Evolutionary conservation across 2,888 invertebrate species (phyloP).

Genomic region (Eristalis arbustorum): DNA sequence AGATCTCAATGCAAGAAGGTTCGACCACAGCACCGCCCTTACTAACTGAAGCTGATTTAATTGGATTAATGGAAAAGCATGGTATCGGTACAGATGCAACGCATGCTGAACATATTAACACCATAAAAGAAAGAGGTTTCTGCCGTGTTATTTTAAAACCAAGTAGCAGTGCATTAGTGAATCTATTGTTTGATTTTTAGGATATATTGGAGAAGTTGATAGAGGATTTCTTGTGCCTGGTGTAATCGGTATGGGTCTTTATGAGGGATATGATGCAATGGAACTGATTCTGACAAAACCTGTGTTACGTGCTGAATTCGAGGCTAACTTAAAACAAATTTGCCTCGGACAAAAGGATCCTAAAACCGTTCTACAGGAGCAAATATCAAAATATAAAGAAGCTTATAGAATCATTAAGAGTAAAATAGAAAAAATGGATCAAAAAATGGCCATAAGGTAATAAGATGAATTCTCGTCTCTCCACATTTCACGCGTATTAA

Average conservation of each 20-base stretch:
- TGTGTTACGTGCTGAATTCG: constrained; percentile 92
- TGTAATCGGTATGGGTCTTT: constrained; percentile 95
- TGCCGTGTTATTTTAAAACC: not conserved
- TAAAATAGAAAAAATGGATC: constrained; percentile 90
- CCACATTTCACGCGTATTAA: too few species aligned
- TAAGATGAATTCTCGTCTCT: too few species aligned
- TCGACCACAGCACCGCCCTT: constrained; percentile 93
- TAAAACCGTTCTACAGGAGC: constrained; percentile 87
- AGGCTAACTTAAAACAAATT: constrained; percentile 92
- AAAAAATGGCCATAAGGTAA: constrained; percentile 86
- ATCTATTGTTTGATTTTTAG: constrained; percentile 77
- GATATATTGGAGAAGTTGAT: constrained; percentile 82
- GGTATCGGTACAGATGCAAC: constrained; percentile 99
- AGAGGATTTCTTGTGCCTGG: constrained; percentile 91
- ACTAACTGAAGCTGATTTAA: constrained; percentile 98
- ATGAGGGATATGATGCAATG: constrained; percentile 97
- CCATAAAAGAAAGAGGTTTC: constrained; percentile 90
- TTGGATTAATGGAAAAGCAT: constrained; percentile 99
- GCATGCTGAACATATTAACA: constrained; percentile 99
- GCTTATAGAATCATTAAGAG: constrained; percentile 89
- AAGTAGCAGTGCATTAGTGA: not conserved
- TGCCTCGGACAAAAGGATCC: constrained; percentile 90
- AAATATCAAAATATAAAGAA: constrained; percentile 89
- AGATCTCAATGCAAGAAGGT: constrained; percentile 88
- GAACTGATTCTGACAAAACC: constrained; percentile 96